Conservation (phyloP, 1,140 invertebrate species). For the Epicauta chinensis region DNA sequence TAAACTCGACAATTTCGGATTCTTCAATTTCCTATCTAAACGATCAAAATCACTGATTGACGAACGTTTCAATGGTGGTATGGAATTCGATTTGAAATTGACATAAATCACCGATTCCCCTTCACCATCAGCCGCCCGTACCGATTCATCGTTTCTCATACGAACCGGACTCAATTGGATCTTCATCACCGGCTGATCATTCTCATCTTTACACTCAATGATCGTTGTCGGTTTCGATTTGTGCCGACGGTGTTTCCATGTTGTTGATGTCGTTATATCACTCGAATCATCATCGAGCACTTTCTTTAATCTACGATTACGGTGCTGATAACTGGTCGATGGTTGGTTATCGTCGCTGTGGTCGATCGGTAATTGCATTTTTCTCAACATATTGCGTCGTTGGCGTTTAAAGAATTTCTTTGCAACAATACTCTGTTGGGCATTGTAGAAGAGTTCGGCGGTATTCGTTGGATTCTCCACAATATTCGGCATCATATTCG, state of each 20-base stretch:
- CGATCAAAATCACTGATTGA: conserved; percentile 52
- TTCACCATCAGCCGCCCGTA: conserved; percentile 47
- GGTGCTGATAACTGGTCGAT: conserved; percentile 40
- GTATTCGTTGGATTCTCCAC: conserved; percentile 53
- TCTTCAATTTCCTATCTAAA: conserved; percentile 39
- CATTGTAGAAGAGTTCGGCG: conserved; percentile 85
- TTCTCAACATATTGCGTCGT: conserved; percentile 62
- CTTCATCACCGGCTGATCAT: too few species aligned
- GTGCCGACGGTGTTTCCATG: conserved; percentile 33
- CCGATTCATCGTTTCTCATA: conserved; percentile 60
- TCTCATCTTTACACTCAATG: too few species aligned
- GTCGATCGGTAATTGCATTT: conserved; percentile 62
- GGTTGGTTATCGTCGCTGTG: conserved; percentile 49
- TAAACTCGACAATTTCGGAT: conserved; percentile 30
- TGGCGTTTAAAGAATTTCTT: conserved; percentile 89
- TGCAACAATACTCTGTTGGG: conserved; percentile 85
- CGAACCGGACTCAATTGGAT: too few species aligned
- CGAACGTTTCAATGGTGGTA: conserved; percentile 18
- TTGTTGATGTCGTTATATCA: too few species aligned
- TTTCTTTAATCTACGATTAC: conserved; percentile 60
- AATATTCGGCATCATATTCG: conserved; percentile 62
- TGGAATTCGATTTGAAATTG: conserved; percentile 28
- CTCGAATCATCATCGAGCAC: conserved; percentile 55
- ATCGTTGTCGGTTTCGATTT: conserved; percentile 18
- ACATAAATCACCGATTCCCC: conserved; percentile 25